Evolutionary conservation across 1,140 invertebrate genomes (phyloP).

Genomic region (Diploscapter pachys): DNA sequence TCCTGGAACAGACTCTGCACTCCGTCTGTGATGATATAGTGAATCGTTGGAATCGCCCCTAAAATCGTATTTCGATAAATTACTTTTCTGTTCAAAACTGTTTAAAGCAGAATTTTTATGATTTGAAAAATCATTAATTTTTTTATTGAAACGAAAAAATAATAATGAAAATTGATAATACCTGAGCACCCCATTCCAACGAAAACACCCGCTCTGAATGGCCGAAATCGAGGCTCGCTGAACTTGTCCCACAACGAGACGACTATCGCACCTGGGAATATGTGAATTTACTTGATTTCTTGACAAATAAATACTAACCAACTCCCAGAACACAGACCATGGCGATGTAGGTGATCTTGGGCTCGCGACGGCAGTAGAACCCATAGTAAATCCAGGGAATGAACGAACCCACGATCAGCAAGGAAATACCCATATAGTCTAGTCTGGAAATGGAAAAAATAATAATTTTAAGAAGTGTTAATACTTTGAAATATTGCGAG

Average conservation of each 20-base stretch:
- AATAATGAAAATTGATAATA: conserved; percentile 21
- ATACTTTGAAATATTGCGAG: too few relatives aligned
- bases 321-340: conserved; percentile 80
- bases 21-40: conserved; percentile 65
- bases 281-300: not conserved
- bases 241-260: conserved; percentile 97
- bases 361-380: conserved; percentile 78
- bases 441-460: conserved; percentile 66
- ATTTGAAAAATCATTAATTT: too few relatives aligned
- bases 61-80: conserved; percentile 29
- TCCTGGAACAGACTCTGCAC: conserved; percentile 63
- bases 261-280: conserved; percentile 75
- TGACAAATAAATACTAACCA: not conserved
- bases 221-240: conserved; percentile 82
- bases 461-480: too few relatives aligned
- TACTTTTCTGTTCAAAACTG: too few relatives aligned
- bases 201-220: conserved; percentile 72
- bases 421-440: conserved; percentile 96
- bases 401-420: conserved; percentile 97
- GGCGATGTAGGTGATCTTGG: conserved; percentile 62
- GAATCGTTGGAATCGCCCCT: conserved; percentile 63
- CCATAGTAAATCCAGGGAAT: conserved; percentile 99
- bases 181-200: conserved; percentile 51
- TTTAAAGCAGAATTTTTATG: too few relatives aligned
- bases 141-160: not conserved